These are phyloP conservation scores for Petrophora chlorosata DNA, from an alignment of 2,888 invertebrate genomes.

Conservation along the genomic window DNA sequence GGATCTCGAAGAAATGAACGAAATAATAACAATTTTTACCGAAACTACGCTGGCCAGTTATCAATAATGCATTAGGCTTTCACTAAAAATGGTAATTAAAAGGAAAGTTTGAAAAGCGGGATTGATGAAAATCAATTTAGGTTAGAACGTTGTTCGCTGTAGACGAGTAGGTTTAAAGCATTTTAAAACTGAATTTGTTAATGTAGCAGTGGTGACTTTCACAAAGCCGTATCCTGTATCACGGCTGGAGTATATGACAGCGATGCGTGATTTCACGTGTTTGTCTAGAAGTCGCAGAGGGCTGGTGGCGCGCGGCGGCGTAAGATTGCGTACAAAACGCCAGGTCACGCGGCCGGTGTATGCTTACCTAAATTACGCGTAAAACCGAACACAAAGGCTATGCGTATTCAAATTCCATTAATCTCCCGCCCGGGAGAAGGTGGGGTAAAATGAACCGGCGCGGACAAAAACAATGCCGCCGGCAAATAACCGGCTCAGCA, in stretches of 20 bases:
- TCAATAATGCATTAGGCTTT: slow-evolving; percentile 58
- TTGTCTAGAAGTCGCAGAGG: slow-evolving; percentile 36
- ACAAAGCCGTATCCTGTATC: slow-evolving; percentile 19
- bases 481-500: slow-evolving; percentile 83
- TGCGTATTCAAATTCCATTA: slow-evolving; percentile 84
- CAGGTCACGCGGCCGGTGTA: slow-evolving; percentile 76
- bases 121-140: slow-evolving; percentile 42
- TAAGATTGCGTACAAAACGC: slow-evolving; percentile 73
- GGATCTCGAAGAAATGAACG: slow-evolving; percentile 53
- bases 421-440: slow-evolving; percentile 77
- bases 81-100: slow-evolving; percentile 45
- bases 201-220: slow-evolving; percentile 30
- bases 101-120: slow-evolving; percentile 39
- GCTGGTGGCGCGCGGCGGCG: slow-evolving; percentile 3
- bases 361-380: slow-evolving; percentile 79
- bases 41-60: slow-evolving; percentile 43
- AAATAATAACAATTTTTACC: slow-evolving; percentile 61
- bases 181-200: too few species aligned
- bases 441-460: slow-evolving; percentile 82
- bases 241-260: slow-evolving; percentile 29
- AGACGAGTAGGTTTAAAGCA: neutral
- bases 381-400: slow-evolving; percentile 82
- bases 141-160: slow-evolving; percentile 5
- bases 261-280: slow-evolving; percentile 60
- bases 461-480: slow-evolving; percentile 84